phyloP scores from a whole-genome alignment of 2,113 vertebrate genomes.

The Hippocampus guttulatus region DNA sequence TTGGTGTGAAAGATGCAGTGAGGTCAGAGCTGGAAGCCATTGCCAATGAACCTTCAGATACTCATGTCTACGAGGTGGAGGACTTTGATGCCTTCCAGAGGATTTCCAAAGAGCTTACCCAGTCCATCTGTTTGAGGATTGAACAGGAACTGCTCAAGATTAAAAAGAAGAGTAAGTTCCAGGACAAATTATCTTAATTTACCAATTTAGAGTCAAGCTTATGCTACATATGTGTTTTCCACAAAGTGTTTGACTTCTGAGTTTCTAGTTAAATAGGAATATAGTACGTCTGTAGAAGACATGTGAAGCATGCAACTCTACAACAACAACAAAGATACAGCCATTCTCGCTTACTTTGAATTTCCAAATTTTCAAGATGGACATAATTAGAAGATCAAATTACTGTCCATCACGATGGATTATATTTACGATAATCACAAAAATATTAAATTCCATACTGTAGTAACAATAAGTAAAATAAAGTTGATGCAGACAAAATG shows the following conservation, averaged over 20 bases:
- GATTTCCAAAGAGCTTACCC: constrained; percentile 95
- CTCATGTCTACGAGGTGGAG: constrained; percentile 94
- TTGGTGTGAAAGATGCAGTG: constrained; percentile 96
- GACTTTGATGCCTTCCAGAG: constrained; percentile 98
- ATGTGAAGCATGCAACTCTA: constrained; percentile 1
- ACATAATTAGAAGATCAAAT: constrained; percentile 4
- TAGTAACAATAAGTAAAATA: background rate
- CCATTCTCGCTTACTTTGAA: background rate
- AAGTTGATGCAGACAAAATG: background rate
- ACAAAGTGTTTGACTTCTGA: constrained; percentile 1
- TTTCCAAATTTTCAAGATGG: constrained; percentile 6
- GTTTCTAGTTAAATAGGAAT: background rate
- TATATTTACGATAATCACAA: background rate
- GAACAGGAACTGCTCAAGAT: constrained; percentile 94
- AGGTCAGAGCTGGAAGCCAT: constrained; percentile 92
- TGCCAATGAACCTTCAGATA: constrained; percentile 85
- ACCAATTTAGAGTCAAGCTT: background rate
- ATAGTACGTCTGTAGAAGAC: background rate
- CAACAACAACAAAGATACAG: constrained; percentile 1
- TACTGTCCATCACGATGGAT: background rate
- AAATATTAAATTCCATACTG: background rate
- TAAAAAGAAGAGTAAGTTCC: constrained; percentile 86
- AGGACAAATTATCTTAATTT: constrained; percentile 3
- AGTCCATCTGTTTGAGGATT: constrained; percentile 94
- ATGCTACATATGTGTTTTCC: background rate